phyloP scores from a whole-genome alignment of 2,113 vertebrate genomes.

The Myiozetetes cayanensis region DNA sequence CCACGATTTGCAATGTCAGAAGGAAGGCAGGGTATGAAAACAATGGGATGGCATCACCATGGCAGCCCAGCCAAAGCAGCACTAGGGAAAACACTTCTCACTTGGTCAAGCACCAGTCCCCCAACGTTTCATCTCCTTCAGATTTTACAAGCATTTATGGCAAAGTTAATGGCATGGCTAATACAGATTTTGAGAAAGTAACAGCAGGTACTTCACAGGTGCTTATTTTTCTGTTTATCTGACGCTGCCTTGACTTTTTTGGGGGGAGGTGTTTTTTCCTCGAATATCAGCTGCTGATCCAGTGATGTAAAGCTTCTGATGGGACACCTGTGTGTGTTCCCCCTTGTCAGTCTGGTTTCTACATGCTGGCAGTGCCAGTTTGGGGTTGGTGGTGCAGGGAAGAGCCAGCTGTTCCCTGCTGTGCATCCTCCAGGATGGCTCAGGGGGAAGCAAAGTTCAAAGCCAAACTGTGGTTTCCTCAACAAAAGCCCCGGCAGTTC shows the following conservation, averaged over 20 bases:
- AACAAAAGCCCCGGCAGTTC: background rate
- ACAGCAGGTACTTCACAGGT: background rate
- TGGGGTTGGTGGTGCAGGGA: background rate
- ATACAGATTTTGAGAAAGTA: background rate
- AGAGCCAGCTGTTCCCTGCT: background rate
- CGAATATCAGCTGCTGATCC: background rate
- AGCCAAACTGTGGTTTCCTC: background rate
- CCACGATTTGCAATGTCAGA: constrained; percentile 2
- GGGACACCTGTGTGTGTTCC: background rate
- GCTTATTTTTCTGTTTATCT: background rate
- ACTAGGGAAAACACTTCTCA: background rate
- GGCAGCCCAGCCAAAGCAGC: background rate
- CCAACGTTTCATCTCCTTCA: background rate
- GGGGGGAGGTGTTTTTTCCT: background rate
- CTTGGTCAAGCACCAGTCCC: background rate
- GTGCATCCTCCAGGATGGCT: background rate
- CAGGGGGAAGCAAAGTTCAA: background rate
- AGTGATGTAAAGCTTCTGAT: background rate
- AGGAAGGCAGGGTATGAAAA: background rate
- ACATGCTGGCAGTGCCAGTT: background rate
- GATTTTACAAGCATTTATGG: background rate
- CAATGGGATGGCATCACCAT: background rate
- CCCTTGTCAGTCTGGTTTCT: background rate
- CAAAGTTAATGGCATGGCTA: background rate
- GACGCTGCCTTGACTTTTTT: background rate